Evolutionary conservation across 2,888 invertebrate genomes (phyloP).

Genomic region (Gymnosoma rotundatum): DNA sequence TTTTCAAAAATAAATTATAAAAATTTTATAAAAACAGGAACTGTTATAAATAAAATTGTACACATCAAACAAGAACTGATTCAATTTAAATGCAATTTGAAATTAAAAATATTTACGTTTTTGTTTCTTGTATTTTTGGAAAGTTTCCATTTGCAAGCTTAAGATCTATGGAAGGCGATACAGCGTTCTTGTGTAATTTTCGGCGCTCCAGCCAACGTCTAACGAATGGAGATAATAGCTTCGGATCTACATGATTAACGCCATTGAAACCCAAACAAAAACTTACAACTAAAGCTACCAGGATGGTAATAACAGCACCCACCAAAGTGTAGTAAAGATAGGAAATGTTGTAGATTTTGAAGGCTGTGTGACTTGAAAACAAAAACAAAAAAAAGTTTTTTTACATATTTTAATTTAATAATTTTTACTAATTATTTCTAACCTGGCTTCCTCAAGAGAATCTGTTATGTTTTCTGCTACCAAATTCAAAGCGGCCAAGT

Average conservation of each 20-base stretch:
- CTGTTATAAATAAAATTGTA: too few relatives aligned
- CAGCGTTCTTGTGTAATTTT: conserved; percentile 54
- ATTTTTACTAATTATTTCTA: background rate
- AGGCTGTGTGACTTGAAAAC: conserved; percentile 74
- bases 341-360: conserved; percentile 86
- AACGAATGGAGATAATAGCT: conserved; percentile 88
- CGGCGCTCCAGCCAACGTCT: conserved; percentile 83
- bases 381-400: too few relatives aligned
- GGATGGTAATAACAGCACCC: conserved; percentile 84
- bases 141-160: conserved; percentile 56
- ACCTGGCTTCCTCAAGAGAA: conserved; percentile 70
- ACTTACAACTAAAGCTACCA: conserved; percentile 84
- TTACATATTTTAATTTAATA: too few relatives aligned
- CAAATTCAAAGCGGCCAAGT: conserved; percentile 78
- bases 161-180: conserved; percentile 58
- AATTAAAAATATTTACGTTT: conserved; percentile 39
- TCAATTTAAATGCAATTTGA: background rate
- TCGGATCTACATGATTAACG: conserved; percentile 84
- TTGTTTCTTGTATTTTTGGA: conserved; percentile 72
- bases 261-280: conserved; percentile 83
- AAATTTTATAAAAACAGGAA: conserved; percentile 41
- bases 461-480: conserved; percentile 75
- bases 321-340: conserved; percentile 90
- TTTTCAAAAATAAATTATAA: background rate
- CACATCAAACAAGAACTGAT: background rate